Percentiles rank a stretch among this genome's conserved stretches.
Evolutionary conservation across 1,140 invertebrate genomes (phyloP).

Genomic region (Lucilia cuprina): DNA sequence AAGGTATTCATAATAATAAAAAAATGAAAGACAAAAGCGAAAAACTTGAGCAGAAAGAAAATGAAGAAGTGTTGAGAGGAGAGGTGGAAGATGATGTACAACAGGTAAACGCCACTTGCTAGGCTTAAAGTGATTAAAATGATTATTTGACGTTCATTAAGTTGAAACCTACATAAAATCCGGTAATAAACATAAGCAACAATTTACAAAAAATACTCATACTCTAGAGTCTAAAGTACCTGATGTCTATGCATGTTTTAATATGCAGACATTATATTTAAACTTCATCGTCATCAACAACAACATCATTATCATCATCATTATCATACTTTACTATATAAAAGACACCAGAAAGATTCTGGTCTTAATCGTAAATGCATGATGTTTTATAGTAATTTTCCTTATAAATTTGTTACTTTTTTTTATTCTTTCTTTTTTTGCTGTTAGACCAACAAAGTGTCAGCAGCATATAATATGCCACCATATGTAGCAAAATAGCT

Average conservation of each 20-base stretch:
- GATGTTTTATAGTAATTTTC: neutral
- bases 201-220: neutral
- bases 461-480: neutral
- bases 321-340: neutral
- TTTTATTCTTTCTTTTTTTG: neutral
- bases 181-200: neutral
- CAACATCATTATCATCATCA: no score
- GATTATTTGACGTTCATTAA: neutral
- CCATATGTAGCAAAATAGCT: neutral
- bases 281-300: neutral
- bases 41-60: neutral
- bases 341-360: neutral
- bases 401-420: neutral
- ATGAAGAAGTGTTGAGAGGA: no score
- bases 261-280: neutral
- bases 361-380: neutral
- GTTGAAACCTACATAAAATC: neutral
- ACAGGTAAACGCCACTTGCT: neutral
- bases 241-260: no score
- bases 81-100: no score
- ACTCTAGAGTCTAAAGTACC: neutral
- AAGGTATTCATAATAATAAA: neutral
- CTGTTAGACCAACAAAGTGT: neutral
- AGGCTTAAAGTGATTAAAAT: constrained; percentile 1
- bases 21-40: neutral